Percentiles rank a stretch among this genome's conserved stretches.
Evolutionary conservation across 2,888 invertebrate species (phyloP).

Genomic region (Rhabditoides inermis): DNA sequence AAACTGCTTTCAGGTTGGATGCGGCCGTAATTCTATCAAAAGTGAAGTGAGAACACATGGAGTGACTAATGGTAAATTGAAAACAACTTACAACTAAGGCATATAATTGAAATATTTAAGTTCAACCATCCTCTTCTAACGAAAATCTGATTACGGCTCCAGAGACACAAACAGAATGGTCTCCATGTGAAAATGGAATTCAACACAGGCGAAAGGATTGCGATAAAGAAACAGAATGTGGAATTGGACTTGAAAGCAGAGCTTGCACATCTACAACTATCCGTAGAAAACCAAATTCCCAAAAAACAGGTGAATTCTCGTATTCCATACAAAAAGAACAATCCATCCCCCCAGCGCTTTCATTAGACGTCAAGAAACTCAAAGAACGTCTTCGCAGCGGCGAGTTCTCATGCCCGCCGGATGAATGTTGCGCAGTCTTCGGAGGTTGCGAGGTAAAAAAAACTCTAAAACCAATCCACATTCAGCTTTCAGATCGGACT

Average conservation of each 20-base stretch:
- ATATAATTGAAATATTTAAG: not conserved
- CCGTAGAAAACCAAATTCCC: no score
- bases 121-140: no score
- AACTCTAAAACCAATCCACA: no score
- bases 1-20: not conserved
- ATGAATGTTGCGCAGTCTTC: conserved; percentile 40
- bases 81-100: not conserved
- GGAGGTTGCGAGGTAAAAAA: conserved; percentile 21
- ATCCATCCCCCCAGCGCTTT: no score
- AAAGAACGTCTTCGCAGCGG: conserved; percentile 15
- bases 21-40: not conserved
- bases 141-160: conserved; percentile 15
- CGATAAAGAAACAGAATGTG: conserved; percentile 3
- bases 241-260: conserved; percentile 6
- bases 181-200: conserved; percentile 27
- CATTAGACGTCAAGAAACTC: no score
- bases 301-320: no score
- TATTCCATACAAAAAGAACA: no score
- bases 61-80: not conserved
- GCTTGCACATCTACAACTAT: no score
- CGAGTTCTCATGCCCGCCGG: conserved; percentile 28
- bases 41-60: no score
- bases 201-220: conserved; percentile 24
- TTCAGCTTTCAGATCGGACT: conserved; percentile 32
- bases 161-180: conserved; percentile 20